A percentile compares a stretch with the other conserved stretches of the same genome.
Conservation (phyloP, 2,797 vertebrate species). For the Acanthiza pusilla region DNA sequence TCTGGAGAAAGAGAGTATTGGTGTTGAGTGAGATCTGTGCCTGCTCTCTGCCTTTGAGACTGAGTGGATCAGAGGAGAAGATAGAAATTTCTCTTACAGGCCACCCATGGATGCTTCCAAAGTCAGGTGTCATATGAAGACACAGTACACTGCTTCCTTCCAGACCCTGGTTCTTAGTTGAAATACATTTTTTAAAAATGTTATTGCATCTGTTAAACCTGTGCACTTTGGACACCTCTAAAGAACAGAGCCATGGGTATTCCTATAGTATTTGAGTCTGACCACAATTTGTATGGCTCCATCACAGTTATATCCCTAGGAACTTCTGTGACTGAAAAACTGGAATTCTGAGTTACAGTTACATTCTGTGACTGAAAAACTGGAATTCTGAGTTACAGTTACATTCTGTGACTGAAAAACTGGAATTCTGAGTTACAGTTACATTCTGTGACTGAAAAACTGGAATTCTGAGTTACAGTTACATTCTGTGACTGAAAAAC, state of each 20-base stretch:
- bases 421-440: not conserved
- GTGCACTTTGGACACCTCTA: not conserved
- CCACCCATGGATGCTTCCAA: not conserved
- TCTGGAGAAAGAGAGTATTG: not conserved
- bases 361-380: too few species aligned
- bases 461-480: not conserved
- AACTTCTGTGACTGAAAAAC: not conserved
- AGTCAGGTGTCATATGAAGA: not conserved
- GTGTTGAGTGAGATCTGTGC: not conserved
- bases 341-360: not conserved
- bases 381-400: not conserved
- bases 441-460: not conserved
- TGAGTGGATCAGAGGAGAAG: not conserved
- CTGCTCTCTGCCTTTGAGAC: not conserved
- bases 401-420: too few species aligned
- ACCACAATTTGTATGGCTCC: not conserved
- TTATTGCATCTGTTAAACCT: not conserved
- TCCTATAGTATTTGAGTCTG: not conserved
- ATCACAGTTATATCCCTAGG: fast-evolving
- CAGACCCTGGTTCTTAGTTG: not conserved
- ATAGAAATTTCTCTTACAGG: not conserved
- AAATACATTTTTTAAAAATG: not conserved
- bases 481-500: too few species aligned
- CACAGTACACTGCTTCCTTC: not conserved
- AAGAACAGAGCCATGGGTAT: not conserved